Percentiles rank a stretch among this genome's conserved stretches.
Evolutionary conservation across 2,888 invertebrate species (phyloP).

Genomic region (Pyrochroa serraticornis): DNA sequence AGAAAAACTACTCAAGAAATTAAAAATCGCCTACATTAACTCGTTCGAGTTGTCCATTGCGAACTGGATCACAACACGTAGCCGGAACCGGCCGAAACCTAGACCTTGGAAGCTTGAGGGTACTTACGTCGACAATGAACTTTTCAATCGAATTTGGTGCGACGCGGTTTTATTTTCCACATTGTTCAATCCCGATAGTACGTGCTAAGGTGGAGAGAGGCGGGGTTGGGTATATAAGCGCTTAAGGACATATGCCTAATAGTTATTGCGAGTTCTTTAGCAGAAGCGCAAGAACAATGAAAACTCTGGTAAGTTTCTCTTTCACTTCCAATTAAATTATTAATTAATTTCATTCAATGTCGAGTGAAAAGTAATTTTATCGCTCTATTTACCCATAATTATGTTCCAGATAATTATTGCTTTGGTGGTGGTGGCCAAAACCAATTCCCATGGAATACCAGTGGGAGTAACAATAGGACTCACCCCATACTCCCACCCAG

Average conservation of each 20-base stretch:
- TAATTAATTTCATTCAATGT: background rate
- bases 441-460: constrained; percentile 24
- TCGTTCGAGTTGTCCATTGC: constrained; percentile 1
- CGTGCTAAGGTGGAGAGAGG: constrained; percentile 11
- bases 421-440: constrained; percentile 14
- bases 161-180: constrained; percentile 10
- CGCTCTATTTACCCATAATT: background rate
- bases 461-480: constrained; percentile 57
- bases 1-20: constrained; percentile 1
- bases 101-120: constrained; percentile 17
- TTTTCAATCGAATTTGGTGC: constrained; percentile 8
- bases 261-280: constrained; percentile 42
- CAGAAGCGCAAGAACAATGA: constrained; percentile 38
- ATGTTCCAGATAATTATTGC: background rate
- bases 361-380: constrained; percentile 1
- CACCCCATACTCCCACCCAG: constrained; percentile 51
- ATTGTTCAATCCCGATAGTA: background rate
- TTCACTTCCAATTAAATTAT: background rate
- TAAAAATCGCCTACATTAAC: background rate
- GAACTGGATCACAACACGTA: constrained; percentile 13
- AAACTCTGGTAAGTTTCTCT: constrained; percentile 38
- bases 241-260: constrained; percentile 36
- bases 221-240: constrained; percentile 38
- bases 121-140: constrained; percentile 5
- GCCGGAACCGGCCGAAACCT: constrained; percentile 20